Base-by-base conservation (phyloP, 2,113 vertebrate species). In the Lampris incognitus region DNA sequence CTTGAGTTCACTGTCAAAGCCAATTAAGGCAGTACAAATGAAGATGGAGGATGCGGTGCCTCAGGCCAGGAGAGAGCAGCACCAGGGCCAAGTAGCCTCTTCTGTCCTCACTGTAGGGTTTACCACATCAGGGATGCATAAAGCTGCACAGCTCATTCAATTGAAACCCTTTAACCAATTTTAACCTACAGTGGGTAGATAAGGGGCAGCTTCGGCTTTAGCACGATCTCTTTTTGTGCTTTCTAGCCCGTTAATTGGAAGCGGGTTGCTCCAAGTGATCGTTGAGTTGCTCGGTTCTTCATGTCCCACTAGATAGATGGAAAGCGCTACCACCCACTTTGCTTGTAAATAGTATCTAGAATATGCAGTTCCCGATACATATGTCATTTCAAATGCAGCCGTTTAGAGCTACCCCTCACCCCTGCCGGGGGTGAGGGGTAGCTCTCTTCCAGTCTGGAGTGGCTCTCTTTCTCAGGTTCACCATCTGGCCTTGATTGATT, bases 401-500 rank as follows among this genome's bases (percentile, higher is more conserved):
- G 58, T 73, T 70, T 79, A 78, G 80, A 78, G 72, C 69, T 70
- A 69, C 69, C 71, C 82, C 58, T 67, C 24, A 24, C 37, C 38
- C 13, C 59, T 42, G 8, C 68, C 79, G 41, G 4, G 66, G 46
- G 49, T 72, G 51, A 57, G 78, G 73, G 65, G 72, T 85, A 41
- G 58, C 85, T 74, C 65, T 39, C 48, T 57, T 77, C 54, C 54
- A 59, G 84, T 44, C 72, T 68, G 66, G 77, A 85, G 83, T 81
- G 87, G 71, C 76, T 76, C 78, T 86, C 59, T 79, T 85, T 82
- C 81, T 79, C 76, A 82, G 76, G 86, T 84, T 86, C 79, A 72
- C 88, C 89, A 88, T 87, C 89, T 93, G 91, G 84, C 80, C 82
- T 67, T 92, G 90, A 92, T 92, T 91, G 90, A 94, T 93, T 92